Evolutionary conservation across 2,113 vertebrate species (phyloP).

Genomic region (Corythoichthys intestinalis): DNA sequence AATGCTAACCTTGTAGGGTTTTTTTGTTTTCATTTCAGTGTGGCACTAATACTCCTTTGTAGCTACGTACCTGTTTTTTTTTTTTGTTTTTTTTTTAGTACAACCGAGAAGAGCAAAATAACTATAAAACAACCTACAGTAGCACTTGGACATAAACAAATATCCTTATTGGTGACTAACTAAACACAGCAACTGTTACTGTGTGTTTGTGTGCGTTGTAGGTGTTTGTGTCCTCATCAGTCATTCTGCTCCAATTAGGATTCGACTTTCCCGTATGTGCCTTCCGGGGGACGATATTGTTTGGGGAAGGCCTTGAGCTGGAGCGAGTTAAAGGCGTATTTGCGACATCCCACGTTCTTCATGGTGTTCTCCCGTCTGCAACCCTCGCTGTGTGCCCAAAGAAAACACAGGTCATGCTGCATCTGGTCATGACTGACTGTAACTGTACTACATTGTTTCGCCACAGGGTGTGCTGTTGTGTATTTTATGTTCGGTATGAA

Average conservation of each 20-base stretch:
- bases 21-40: not conserved
- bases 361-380: conserved; percentile 99
- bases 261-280: conserved; percentile 97
- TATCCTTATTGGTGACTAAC: conserved; percentile 56
- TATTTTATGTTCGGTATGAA: too few species aligned
- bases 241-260: conserved; percentile 76
- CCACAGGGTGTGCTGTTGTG: too few species aligned
- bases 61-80: not conserved
- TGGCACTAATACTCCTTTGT: not conserved
- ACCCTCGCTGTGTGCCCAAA: conserved; percentile 82
- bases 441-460: too few species aligned
- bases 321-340: conserved; percentile 98
- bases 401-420: not conserved
- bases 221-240: conserved; percentile 26
- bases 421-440: not conserved
- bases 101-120: conserved; percentile 24
- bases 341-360: conserved; percentile 99
- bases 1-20: not conserved
- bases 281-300: conserved; percentile 97
- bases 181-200: conserved; percentile 50
- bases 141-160: conserved; percentile 57
- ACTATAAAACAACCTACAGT: conserved; percentile 49
- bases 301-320: conserved; percentile 99
- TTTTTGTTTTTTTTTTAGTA: conserved; percentile 13
- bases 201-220: conserved; percentile 31